Evolutionary conservation across 1,140 invertebrate species (phyloP).

Genomic region (Choristoneura fumiferana): DNA sequence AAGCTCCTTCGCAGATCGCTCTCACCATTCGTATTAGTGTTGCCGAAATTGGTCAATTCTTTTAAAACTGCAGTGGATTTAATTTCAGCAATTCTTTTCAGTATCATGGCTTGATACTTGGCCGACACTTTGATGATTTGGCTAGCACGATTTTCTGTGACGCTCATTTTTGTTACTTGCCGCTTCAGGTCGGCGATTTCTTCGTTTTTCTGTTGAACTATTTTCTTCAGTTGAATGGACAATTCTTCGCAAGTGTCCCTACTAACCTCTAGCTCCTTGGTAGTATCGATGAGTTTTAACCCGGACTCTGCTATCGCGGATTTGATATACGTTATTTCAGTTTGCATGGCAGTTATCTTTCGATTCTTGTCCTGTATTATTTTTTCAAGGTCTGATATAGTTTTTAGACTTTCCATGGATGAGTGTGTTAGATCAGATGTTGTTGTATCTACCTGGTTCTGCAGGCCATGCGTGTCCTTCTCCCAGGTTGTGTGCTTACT

Average conservation of each 20-base stretch:
- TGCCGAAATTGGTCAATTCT: slow-evolving; percentile 66
- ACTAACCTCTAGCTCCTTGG: slow-evolving; percentile 57
- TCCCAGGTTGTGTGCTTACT: slow-evolving; percentile 32
- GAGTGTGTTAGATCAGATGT: slow-evolving; percentile 51
- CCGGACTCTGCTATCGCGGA: slow-evolving; percentile 61
- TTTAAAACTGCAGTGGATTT: slow-evolving; percentile 64
- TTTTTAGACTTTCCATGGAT: slow-evolving; percentile 57
- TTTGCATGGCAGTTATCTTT: slow-evolving; percentile 58
- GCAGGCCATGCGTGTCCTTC: slow-evolving; percentile 35
- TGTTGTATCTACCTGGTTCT: slow-evolving; percentile 58
- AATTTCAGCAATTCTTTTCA: slow-evolving; percentile 66
- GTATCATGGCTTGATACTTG: slow-evolving; percentile 68
- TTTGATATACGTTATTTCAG: slow-evolving; percentile 61
- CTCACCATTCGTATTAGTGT: slow-evolving; percentile 42
- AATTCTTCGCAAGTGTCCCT: slow-evolving; percentile 65
- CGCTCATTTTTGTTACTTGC: slow-evolving; percentile 63
- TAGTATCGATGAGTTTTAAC: slow-evolving; percentile 55
- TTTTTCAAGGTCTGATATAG: slow-evolving; percentile 65
- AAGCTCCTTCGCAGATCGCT: slow-evolving; percentile 51
- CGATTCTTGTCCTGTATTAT: slow-evolving; percentile 63
- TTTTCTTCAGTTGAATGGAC: slow-evolving; percentile 64
- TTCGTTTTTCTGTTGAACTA: slow-evolving; percentile 66
- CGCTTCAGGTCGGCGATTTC: slow-evolving; percentile 66
- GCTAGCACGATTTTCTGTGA: slow-evolving; percentile 55
- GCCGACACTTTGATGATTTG: slow-evolving; percentile 71